Conservation (phyloP, 2,797 vertebrate species). For the Eptatretus atami region DNA sequence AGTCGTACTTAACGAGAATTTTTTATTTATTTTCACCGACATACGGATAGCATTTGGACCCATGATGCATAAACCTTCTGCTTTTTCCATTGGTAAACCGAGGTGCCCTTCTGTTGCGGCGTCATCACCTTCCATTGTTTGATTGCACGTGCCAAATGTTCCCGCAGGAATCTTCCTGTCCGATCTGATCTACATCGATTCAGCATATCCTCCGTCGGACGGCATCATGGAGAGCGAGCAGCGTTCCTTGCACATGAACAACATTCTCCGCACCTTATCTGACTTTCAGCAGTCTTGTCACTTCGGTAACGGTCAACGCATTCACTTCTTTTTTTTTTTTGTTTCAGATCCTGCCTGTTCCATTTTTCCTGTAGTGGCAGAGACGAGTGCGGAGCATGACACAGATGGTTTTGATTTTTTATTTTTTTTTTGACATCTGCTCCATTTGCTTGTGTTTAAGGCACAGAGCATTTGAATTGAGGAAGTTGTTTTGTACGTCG, state of each 20-base stretch:
- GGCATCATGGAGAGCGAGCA: constrained; percentile 91
- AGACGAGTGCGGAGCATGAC: background rate
- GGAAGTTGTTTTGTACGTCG: too few species aligned
- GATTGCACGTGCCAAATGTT: too few species aligned
- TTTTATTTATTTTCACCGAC: too few species aligned
- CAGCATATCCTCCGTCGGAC: constrained; percentile 74
- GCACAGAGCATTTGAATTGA: too few species aligned
- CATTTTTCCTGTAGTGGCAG: background rate
- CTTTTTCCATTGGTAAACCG: too few species aligned
- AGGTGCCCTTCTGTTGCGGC: too few species aligned
- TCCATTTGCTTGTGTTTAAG: too few species aligned
- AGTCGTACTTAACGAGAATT: too few species aligned
- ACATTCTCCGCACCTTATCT: constrained; percentile 62
- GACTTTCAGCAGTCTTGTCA: constrained; percentile 72
- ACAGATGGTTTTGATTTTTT: background rate
- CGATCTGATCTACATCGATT: constrained; percentile 91
- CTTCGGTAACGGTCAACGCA: constrained; percentile 28
- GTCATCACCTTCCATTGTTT: too few species aligned
- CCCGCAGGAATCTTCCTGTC: constrained; percentile 58
- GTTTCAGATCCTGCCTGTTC: background rate
- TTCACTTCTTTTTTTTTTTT: background rate
- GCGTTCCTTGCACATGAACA: constrained; percentile 90
- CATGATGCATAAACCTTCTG: too few species aligned
- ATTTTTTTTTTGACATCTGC: background rate
- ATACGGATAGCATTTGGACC: too few species aligned